phyloP scores from a whole-genome alignment of 2,888 invertebrate genomes.

The Mythimna loreyi region DNA sequence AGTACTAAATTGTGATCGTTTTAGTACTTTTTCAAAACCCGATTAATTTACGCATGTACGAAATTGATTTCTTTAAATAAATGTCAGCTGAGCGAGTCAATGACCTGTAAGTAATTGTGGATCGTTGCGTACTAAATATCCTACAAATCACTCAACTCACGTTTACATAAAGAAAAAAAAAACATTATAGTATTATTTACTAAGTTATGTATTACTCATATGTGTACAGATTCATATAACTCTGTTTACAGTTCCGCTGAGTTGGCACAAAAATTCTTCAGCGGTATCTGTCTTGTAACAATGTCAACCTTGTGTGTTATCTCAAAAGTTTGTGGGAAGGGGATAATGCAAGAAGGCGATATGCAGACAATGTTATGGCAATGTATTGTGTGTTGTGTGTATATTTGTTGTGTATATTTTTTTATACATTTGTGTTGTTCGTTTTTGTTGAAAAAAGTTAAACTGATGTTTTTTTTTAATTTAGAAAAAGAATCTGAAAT shows the following conservation, averaged over 20 bases:
- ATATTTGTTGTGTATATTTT: conserved; percentile 30
- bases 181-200: not conserved
- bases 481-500: too few relatives aligned
- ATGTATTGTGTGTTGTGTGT: too few relatives aligned
- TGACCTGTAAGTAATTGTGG: too few relatives aligned
- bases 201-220: not conserved
- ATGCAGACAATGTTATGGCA: conserved; percentile 42
- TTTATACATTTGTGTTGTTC: not conserved
- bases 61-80: too few relatives aligned
- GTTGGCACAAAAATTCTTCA: conserved; percentile 62
- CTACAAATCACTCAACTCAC: too few relatives aligned
- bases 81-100: too few relatives aligned
- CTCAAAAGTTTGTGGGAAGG: conserved; percentile 50
- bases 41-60: too few relatives aligned
- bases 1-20: too few relatives aligned
- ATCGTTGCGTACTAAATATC: too few relatives aligned
- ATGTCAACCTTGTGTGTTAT: conserved; percentile 66
- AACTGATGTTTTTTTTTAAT: not conserved
- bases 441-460: conserved; percentile 8
- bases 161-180: too few relatives aligned
- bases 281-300: conserved; percentile 56
- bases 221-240: conserved; percentile 11
- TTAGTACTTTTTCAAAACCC: too few relatives aligned
- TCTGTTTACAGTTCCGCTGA: conserved; percentile 57
- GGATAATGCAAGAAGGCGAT: conserved; percentile 11